These are phyloP conservation scores for Lasioglossum leucozonium DNA, from an alignment of 2,888 invertebrate species.

Conservation along the genomic window DNA sequence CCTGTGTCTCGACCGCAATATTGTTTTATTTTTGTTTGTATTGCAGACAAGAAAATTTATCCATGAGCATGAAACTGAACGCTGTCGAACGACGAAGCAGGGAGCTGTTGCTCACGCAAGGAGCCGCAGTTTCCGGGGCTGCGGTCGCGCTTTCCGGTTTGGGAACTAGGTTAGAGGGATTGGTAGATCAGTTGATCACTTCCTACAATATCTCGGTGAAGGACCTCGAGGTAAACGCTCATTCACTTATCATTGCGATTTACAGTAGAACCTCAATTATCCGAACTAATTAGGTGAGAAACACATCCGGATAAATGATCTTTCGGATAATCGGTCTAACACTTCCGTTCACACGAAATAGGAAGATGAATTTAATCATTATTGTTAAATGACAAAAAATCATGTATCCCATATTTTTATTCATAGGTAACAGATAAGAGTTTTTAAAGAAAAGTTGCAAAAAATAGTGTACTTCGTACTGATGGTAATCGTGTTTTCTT, in stretches of 20 bases:
- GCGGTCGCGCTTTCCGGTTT: slow-evolving; percentile 89
- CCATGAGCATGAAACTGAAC: slow-evolving; percentile 88
- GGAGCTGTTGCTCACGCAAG: slow-evolving; percentile 89
- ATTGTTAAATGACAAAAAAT: too few relatives aligned
- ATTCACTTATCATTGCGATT: background rate
- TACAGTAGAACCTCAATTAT: too few relatives aligned
- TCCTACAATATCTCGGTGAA: slow-evolving; percentile 91
- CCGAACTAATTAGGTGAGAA: too few relatives aligned
- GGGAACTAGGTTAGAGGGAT: slow-evolving; percentile 88
- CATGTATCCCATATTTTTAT: too few relatives aligned
- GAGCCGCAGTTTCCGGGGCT: slow-evolving; percentile 89
- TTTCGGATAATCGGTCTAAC: too few relatives aligned
- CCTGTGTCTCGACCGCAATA: background rate
- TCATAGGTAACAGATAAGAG: too few relatives aligned
- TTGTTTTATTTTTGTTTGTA: background rate
- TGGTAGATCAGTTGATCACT: slow-evolving; percentile 90
- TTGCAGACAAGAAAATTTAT: slow-evolving; percentile 88
- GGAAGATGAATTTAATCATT: too few relatives aligned
- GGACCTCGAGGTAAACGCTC: slow-evolving; percentile 88
- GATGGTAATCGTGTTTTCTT: slow-evolving; percentile 59
- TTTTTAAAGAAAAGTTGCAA: too few relatives aligned
- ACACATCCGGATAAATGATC: too few relatives aligned
- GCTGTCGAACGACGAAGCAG: slow-evolving; percentile 88
- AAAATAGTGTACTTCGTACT: too few relatives aligned
- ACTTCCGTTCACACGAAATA: too few relatives aligned